Base-by-base conservation (phyloP, 2,797 vertebrate genomes). In the Eulemur rubriventer region DNA sequence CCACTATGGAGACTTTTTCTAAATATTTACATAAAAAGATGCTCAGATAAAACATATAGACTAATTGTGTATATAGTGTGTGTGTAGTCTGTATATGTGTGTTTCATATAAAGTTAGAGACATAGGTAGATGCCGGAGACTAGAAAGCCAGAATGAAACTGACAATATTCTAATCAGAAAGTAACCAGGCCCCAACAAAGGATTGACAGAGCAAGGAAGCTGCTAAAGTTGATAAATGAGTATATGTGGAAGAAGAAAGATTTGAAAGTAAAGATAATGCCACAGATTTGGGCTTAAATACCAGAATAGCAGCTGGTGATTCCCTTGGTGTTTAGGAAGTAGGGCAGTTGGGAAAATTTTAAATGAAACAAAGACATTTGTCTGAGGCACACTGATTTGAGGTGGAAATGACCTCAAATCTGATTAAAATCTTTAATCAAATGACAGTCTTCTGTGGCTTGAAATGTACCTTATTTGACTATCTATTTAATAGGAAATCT, bases 381-480 rank as follows among this genome's bases (percentile, higher is more conserved):
- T 95, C 73, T 83, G 91, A 96, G 35, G 73, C n/a, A 86, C 80
- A 59, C 4, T 86, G 92, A 96, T 89, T 89, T 97, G 57, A 94
- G 52, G 85, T 88, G 13, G 82, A 95, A 97, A 91, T 95, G 91
- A 96, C 91, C 65, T 83, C 33, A 50, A 96, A 94, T 95, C 63
- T 93, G 96, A 97, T 97, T 94, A 89, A 93, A 97, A 96, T 92
- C 90, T 93, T 97, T 94, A 91, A 98, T 97, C 92, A 97, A 97
- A 94, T 97, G 91, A 92, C 7, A 65, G 85, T 90, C 35, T 92
- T 41, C 65, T 92, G 52, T 95, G 87, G 16, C 76, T 93, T 82
- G 61, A 95, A 96, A 90, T 72, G 61, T 28, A 92, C 67, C 55
- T 78, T 85, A 88, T 94, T 95, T 94, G 84, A 93, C 76, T 93